Evolutionary conservation across 2,797 vertebrate genomes (phyloP).

Genomic region (Alfaro cultratus): DNA sequence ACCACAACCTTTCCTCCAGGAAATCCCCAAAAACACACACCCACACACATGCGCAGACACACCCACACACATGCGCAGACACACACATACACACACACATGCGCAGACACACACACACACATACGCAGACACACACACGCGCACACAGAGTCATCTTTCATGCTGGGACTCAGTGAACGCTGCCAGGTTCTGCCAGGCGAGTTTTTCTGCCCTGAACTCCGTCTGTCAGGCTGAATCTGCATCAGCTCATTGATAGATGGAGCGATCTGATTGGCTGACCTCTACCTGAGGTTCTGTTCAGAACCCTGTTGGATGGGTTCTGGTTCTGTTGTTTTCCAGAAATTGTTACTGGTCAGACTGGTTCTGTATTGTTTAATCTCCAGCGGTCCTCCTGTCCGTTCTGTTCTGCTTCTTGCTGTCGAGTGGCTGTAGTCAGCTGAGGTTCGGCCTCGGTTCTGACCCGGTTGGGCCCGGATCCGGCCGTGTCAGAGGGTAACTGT

Average conservation of each 20-base stretch:
- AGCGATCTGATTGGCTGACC: not conserved
- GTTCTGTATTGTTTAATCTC: not conserved
- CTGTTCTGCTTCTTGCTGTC: not conserved
- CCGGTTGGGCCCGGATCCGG: no score
- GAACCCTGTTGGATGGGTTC: not conserved
- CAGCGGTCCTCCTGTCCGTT: not conserved
- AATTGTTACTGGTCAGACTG: not conserved
- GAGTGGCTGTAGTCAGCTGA: not conserved
- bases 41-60: not conserved
- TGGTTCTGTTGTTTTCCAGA: no score
- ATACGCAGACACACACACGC: not conserved
- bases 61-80: not conserved
- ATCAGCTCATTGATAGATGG: not conserved
- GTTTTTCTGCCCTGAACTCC: slow-evolving; percentile 7
- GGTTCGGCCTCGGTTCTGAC: not conserved
- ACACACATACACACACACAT: fast-evolving
- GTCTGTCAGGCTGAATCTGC: slow-evolving; percentile 7
- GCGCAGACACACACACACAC: no score
- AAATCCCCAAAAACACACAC: not conserved
- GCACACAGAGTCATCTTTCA: not conserved
- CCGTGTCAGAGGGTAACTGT: not conserved
- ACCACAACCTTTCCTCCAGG: not conserved
- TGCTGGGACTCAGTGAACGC: not conserved
- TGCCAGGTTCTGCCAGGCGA: not conserved
- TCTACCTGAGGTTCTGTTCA: not conserved